Percentiles rank a stretch among this genome's conserved stretches.
Conservation (phyloP, 2,797 vertebrate species). For the Poecile montanus region DNA sequence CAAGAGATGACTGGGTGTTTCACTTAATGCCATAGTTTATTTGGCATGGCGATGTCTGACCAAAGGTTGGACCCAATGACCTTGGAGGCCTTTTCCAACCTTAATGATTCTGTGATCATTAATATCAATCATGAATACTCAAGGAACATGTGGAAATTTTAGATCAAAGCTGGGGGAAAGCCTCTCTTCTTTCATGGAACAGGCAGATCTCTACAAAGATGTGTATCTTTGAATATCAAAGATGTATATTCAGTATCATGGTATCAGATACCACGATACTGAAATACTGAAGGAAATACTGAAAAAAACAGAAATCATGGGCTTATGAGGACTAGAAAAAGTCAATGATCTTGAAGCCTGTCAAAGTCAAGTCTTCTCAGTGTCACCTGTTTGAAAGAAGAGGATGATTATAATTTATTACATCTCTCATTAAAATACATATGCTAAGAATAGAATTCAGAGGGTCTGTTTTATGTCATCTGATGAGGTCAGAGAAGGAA, state of each 20-base stretch:
- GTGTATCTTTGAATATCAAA: background rate
- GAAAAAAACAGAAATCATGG: background rate
- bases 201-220: background rate
- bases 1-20: rapidly evolving
- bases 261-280: background rate
- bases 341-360: background rate
- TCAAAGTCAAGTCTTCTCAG: background rate
- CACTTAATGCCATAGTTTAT: background rate
- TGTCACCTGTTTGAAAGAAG: background rate
- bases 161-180: background rate
- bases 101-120: background rate
- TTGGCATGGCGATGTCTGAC: background rate
- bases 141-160: background rate
- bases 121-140: background rate
- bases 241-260: too few species aligned
- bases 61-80: background rate
- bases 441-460: background rate
- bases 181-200: background rate
- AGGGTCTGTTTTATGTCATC: background rate
- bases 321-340: background rate
- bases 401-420: background rate
- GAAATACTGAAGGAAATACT: background rate
- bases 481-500: background rate
- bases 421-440: background rate
- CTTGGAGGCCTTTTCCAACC: background rate